These are phyloP conservation scores for Pampus argenteus DNA, from an alignment of 2,797 vertebrate species.

Conservation along the genomic window DNA sequence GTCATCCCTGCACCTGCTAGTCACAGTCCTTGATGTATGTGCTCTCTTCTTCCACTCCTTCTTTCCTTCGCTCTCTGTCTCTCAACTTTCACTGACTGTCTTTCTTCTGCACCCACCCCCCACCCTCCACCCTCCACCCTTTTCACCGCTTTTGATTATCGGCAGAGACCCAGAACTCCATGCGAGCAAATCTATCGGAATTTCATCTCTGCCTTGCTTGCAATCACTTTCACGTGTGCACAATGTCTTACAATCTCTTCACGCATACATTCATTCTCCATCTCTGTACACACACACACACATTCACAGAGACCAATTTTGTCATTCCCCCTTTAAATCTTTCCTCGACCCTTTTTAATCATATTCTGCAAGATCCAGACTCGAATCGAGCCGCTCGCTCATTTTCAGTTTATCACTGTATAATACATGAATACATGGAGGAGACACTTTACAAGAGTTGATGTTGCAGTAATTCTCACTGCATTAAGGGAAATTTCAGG, in stretches of 20 bases:
- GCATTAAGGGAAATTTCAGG: constrained; percentile 26
- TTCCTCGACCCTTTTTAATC: constrained; percentile 57
- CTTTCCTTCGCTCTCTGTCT: constrained; percentile 35
- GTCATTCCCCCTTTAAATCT: constrained; percentile 33
- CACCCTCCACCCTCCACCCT: neutral
- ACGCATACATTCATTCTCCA: constrained; percentile 2
- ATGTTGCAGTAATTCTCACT: neutral
- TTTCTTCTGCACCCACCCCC: constrained; percentile 56
- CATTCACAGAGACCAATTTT: constrained; percentile 32
- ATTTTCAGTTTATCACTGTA: constrained; percentile 32
- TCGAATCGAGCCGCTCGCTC: constrained; percentile 12
- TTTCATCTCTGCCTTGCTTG: constrained; percentile 67
- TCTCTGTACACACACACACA: constrained; percentile 15
- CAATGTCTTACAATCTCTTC: constrained; percentile 32
- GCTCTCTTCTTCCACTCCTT: constrained; percentile 50
- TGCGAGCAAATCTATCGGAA: constrained; percentile 60
- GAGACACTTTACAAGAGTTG: constrained; percentile 13
- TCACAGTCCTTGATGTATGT: constrained; percentile 77
- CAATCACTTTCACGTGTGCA: constrained; percentile 52
- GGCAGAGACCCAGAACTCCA: constrained; percentile 61
- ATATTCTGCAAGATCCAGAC: constrained; percentile 47
- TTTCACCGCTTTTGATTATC: constrained; percentile 75
- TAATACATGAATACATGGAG: constrained; percentile 34
- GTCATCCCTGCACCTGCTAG: constrained; percentile 82
- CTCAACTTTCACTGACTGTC: constrained; percentile 74